phyloP scores from a whole-genome alignment of 2,888 invertebrate genomes.

The Heterodera filipjevi region DNA sequence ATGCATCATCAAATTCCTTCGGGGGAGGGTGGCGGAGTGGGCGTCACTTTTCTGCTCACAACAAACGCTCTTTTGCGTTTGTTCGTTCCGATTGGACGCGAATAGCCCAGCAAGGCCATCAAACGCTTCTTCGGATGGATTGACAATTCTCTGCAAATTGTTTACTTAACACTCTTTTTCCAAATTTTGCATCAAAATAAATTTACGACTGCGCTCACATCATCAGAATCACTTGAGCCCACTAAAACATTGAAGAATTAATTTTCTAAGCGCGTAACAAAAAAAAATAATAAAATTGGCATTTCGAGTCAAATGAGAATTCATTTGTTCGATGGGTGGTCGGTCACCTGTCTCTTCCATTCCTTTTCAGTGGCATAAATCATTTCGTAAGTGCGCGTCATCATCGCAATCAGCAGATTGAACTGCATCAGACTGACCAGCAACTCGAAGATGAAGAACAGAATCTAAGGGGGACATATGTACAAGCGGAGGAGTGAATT shows the following conservation, averaged over 20 bases:
- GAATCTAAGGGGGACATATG: conserved; percentile 54
- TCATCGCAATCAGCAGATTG: conserved; percentile 98
- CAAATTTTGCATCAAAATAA: too few species aligned
- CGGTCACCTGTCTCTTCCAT: conserved; percentile 75
- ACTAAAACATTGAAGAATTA: conserved; percentile 71
- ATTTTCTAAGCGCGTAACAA: too few species aligned
- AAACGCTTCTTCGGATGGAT: conserved; percentile 85
- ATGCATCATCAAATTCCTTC: too few species aligned
- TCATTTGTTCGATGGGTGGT: too few species aligned
- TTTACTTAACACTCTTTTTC: too few species aligned
- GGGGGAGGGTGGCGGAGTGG: too few species aligned
- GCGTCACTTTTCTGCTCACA: conserved; percentile 51
- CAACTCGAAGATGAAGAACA: conserved; percentile 96
- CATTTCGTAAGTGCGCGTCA: conserved; percentile 98
- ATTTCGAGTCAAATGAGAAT: too few species aligned
- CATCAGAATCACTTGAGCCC: conserved; percentile 95
- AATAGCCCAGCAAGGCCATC: conserved; percentile 84
- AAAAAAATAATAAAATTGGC: too few species aligned
- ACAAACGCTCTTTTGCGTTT: conserved; percentile 61
- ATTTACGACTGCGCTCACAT: conserved; percentile 68
- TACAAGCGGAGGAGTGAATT: not conserved
- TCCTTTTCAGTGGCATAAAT: conserved; percentile 95
- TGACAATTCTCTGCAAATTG: conserved; percentile 84
- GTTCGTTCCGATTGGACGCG: conserved; percentile 76
- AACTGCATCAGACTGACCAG: conserved; percentile 91